Conservation (phyloP, 2,113 vertebrate genomes). For the Syngnathus scovelli region DNA sequence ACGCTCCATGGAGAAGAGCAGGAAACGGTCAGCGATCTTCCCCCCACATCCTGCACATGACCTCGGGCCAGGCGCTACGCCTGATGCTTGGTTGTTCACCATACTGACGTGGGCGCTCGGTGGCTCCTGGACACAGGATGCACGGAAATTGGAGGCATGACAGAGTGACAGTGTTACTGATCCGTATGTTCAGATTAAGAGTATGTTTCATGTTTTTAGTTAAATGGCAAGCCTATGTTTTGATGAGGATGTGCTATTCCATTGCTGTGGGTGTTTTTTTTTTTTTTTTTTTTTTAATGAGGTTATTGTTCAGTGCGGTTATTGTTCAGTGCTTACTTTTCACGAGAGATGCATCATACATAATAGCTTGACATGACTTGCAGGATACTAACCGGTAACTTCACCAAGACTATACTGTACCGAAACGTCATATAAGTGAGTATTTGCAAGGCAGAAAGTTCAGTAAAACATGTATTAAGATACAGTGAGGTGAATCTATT, state of each 20-base stretch:
- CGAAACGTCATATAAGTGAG: background rate
- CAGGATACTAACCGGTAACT: background rate
- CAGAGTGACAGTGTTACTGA: background rate
- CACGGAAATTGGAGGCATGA: background rate
- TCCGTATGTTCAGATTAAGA: background rate
- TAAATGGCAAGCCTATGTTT: background rate
- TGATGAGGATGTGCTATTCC: background rate
- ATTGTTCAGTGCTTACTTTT: no score
- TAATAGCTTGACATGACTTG: background rate
- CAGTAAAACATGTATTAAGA: background rate
- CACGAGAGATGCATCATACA: background rate
- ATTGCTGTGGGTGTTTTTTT: background rate
- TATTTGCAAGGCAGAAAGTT: background rate
- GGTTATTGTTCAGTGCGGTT: no score
- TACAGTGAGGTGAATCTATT: background rate
- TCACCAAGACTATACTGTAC: background rate
- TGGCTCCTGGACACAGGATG: conserved; percentile 23
- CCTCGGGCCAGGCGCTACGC: conserved; percentile 54
- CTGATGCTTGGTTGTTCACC: conserved; percentile 73
- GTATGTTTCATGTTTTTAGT: background rate
- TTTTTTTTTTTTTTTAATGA: no score
- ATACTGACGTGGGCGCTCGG: conserved; percentile 43
- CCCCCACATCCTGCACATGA: conserved; percentile 77
- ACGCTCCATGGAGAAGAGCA: conserved; percentile 79
- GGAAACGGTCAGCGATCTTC: conserved; percentile 75